phyloP scores from a whole-genome alignment of 2,113 vertebrate genomes.

The Antigone vipio region DNA sequence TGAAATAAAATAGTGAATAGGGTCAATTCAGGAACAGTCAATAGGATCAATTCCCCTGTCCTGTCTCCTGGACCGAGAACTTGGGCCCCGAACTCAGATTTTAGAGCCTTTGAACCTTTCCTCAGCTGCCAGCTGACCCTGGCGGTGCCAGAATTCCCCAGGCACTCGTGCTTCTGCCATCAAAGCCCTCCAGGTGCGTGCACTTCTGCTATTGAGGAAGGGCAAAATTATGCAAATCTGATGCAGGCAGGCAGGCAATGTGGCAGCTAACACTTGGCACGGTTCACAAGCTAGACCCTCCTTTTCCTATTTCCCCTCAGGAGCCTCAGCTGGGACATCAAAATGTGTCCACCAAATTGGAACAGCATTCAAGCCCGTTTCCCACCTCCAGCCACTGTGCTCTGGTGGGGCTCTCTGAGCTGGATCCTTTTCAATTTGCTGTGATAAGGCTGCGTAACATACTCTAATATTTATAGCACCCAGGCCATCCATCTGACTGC shows the following conservation, averaged over 20 bases:
- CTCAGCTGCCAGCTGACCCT: conserved; percentile 16
- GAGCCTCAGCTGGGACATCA: conserved; percentile 45
- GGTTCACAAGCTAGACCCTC: neutral
- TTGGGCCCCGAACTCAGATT: neutral
- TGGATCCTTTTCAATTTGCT: neutral
- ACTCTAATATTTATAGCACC: neutral
- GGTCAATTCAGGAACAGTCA: neutral
- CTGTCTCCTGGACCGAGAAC: neutral
- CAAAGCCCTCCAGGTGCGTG: conserved; percentile 41
- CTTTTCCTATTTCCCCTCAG: conserved; percentile 21
- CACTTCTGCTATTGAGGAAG: conserved; percentile 41
- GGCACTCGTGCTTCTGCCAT: conserved; percentile 2
- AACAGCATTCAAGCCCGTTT: neutral
- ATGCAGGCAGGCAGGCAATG: conserved; percentile 48
- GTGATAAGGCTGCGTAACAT: neutral
- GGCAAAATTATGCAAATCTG: conserved; percentile 53
- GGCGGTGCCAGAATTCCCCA: conserved; percentile 39
- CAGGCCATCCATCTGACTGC: neutral
- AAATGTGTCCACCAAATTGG: neutral
- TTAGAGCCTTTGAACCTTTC: conserved; percentile 25
- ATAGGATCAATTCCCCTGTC: neutral
- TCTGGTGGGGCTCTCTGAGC: neutral
- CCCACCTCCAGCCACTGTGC: neutral
- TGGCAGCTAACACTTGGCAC: conserved; percentile 17
- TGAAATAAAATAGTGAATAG: neutral